Evolutionary conservation across 1,140 invertebrate species (phyloP).

Genomic region (Rhyacophila brunnea): DNA sequence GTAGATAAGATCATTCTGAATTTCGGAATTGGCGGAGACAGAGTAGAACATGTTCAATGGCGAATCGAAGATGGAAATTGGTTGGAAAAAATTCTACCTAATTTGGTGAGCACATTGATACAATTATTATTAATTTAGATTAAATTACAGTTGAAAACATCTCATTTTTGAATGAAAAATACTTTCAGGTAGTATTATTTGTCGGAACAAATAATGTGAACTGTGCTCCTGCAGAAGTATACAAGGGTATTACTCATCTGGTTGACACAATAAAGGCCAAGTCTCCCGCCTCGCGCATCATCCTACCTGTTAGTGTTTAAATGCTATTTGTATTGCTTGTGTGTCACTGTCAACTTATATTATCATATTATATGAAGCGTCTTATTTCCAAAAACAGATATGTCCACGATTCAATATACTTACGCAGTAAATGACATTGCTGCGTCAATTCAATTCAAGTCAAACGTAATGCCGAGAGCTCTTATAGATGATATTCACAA

Average conservation of each 20-base stretch:
- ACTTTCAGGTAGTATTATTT: constrained; percentile 61
- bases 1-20: constrained; percentile 49
- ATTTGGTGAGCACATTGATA: constrained; percentile 6
- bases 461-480: too few species aligned
- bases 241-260: constrained; percentile 64
- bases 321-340: too few species aligned
- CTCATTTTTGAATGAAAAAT: not conserved
- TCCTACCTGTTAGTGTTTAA: constrained; percentile 5
- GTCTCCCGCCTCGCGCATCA: not conserved
- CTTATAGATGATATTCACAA: too few species aligned
- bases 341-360: too few species aligned
- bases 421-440: too few species aligned
- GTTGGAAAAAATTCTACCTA: constrained; percentile 62
- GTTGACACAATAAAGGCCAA: not conserved
- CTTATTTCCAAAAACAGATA: too few species aligned
- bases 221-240: constrained; percentile 62
- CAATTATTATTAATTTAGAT: not conserved
- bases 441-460: too few species aligned
- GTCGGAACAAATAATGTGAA: constrained; percentile 72
- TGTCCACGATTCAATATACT: too few species aligned
- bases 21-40: constrained; percentile 73
- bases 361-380: too few species aligned
- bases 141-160: not conserved
- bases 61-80: constrained; percentile 62
- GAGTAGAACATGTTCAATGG: constrained; percentile 73